Evolutionary conservation across 2,797 vertebrate genomes (phyloP).

Genomic region (Corythornis leucogaster): DNA sequence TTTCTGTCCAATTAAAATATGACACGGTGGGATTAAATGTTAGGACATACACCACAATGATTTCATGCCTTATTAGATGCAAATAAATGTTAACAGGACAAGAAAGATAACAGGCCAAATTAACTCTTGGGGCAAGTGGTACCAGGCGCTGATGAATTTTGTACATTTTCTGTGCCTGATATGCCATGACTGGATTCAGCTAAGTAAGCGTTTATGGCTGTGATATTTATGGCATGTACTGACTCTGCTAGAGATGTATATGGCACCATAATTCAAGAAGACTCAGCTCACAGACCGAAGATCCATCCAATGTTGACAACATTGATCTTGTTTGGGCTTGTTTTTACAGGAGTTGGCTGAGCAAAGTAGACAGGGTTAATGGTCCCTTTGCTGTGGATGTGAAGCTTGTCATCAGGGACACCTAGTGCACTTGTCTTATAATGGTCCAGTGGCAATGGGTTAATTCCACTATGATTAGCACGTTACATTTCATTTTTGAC

Average conservation of each 20-base stretch:
- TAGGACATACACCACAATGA: constrained; percentile 55
- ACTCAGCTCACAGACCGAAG: neutral
- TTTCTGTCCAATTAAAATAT: constrained; percentile 68
- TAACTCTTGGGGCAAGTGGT: neutral
- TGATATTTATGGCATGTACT: neutral
- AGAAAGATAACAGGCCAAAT: constrained; percentile 51
- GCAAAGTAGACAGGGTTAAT: neutral
- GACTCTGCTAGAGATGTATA: neutral
- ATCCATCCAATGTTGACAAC: neutral
- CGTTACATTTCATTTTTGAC: neutral
- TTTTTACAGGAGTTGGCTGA: neutral
- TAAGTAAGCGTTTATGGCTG: neutral
- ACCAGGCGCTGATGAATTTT: neutral
- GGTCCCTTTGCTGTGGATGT: neutral
- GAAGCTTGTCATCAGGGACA: neutral
- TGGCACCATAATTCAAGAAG: neutral
- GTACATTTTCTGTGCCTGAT: neutral
- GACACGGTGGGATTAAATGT: constrained; percentile 58
- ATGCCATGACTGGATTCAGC: neutral
- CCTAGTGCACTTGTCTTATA: neutral
- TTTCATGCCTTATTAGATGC: constrained; percentile 66
- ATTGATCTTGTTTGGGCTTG: neutral
- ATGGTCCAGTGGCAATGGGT: neutral
- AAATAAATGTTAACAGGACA: constrained; percentile 60
- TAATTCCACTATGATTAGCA: neutral